Evolutionary conservation across 2,113 vertebrate genomes (phyloP).

Genomic region (Picathartes gymnocephalus): DNA sequence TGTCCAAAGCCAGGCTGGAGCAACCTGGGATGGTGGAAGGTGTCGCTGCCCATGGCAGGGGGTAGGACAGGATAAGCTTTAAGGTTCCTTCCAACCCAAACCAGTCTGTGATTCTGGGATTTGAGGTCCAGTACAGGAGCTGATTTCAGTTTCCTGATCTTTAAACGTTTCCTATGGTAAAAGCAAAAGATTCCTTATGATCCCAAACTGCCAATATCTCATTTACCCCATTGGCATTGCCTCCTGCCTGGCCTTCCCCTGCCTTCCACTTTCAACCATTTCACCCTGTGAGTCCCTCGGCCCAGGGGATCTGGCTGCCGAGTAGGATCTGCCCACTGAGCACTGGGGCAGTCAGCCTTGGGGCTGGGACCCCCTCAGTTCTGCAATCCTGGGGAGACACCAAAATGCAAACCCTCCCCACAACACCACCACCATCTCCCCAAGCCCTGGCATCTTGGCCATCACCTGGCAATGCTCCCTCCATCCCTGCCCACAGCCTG

Average conservation of each 20-base stretch:
- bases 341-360: fast-evolving
- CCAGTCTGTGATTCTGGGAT: background rate
- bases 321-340: fast-evolving
- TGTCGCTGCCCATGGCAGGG: background rate
- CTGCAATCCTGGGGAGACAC: background rate
- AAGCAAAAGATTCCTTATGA: background rate
- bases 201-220: background rate
- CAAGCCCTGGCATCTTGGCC: background rate
- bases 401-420: background rate
- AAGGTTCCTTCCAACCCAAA: background rate
- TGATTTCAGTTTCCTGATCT: background rate
- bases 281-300: background rate
- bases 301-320: background rate
- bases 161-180: background rate
- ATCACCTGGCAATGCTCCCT: background rate
- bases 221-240: background rate
- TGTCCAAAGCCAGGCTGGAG: background rate
- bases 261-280: background rate
- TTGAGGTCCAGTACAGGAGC: background rate
- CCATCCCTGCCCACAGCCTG: background rate
- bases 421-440: background rate
- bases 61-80: background rate
- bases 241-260: background rate
- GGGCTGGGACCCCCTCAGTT: background rate
- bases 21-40: fast-evolving